Evolutionary conservation across 2,888 invertebrate genomes (phyloP).

Genomic region (Rhingia rostrata): DNA sequence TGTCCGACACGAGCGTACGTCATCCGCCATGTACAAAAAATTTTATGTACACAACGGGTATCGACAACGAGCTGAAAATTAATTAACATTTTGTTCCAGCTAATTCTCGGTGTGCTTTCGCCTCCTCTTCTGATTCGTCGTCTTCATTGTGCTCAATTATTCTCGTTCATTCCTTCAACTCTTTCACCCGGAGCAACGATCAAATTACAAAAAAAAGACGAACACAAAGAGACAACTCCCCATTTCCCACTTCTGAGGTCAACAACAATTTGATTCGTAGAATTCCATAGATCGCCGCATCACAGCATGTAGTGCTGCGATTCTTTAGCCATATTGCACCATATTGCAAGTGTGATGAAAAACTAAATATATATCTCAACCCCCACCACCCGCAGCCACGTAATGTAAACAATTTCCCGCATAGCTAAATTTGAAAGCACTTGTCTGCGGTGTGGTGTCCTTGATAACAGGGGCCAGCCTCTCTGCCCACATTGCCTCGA

Average conservation of each 20-base stretch:
- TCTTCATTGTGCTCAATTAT: slow-evolving; percentile 30
- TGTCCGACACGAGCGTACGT: background rate
- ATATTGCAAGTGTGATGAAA: slow-evolving; percentile 22
- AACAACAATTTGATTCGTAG: slow-evolving; percentile 44
- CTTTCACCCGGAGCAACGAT: slow-evolving; percentile 39
- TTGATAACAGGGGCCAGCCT: slow-evolving; percentile 36
- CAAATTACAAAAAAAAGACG: slow-evolving; percentile 49
- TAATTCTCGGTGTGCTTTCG: slow-evolving; percentile 19
- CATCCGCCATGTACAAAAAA: background rate
- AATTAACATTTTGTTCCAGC: slow-evolving; percentile 47
- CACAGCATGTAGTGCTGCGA: background rate
- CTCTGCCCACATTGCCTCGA: slow-evolving; percentile 3
- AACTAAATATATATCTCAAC: slow-evolving; percentile 25
- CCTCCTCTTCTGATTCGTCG: slow-evolving; percentile 15
- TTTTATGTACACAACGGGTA: background rate
- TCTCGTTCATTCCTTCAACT: slow-evolving; percentile 17
- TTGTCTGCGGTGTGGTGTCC: slow-evolving; percentile 32
- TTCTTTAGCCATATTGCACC: slow-evolving; percentile 20
- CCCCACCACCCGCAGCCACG: slow-evolving; percentile 1
- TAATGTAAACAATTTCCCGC: slow-evolving; percentile 36
- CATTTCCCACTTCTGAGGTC: slow-evolving; percentile 33
- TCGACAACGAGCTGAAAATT: slow-evolving; percentile 48
- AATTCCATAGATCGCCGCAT: slow-evolving; percentile 1
- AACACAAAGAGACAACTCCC: background rate
- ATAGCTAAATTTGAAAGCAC: background rate